Evolutionary conservation across 64 coral and sea anemone species (phyloP).

Genomic region (Porites lutea): DNA sequence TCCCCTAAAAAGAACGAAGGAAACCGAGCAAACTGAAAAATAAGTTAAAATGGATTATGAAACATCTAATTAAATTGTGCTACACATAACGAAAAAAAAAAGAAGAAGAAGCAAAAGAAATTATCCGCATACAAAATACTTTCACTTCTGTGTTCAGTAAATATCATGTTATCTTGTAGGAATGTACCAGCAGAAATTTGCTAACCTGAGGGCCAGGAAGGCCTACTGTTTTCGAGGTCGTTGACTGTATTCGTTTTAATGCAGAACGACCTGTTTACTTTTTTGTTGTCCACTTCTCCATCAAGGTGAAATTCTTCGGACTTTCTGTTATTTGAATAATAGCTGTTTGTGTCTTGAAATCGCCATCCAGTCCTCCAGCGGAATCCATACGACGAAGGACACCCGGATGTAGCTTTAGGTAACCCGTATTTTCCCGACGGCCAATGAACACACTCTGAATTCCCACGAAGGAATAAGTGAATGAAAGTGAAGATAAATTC

Average conservation of each 20-base stretch:
- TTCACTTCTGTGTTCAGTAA: too few species aligned
- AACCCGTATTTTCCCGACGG: constrained; percentile 20
- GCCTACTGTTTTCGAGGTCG: neutral
- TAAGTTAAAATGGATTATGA: too few species aligned
- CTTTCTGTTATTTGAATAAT: neutral
- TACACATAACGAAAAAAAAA: too few species aligned
- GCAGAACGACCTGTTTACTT: constrained; percentile 55
- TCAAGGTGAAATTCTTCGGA: constrained; percentile 39
- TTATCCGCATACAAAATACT: too few species aligned
- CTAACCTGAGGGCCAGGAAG: constrained; percentile 2
- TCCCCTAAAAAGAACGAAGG: too few species aligned
- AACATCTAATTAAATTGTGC: too few species aligned
- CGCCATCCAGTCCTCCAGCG: constrained; percentile 46
- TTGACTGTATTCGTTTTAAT: constrained; percentile 5
- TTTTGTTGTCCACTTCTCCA: neutral
- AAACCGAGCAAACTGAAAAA: too few species aligned
- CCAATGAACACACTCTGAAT: neutral
- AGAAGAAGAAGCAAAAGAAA: too few species aligned
- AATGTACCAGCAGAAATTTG: too few species aligned
- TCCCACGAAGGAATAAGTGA: too few species aligned
- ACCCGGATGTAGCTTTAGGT: constrained; percentile 41
- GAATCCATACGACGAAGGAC: constrained; percentile 25
- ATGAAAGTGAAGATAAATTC: too few species aligned
- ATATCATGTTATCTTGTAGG: too few species aligned
- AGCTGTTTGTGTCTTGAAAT: constrained; percentile 26